Evolutionary conservation across 1,140 invertebrate species (phyloP), one percentile per base, ranked within the genome.

Genomic region (Pissodes strobi): DNA sequence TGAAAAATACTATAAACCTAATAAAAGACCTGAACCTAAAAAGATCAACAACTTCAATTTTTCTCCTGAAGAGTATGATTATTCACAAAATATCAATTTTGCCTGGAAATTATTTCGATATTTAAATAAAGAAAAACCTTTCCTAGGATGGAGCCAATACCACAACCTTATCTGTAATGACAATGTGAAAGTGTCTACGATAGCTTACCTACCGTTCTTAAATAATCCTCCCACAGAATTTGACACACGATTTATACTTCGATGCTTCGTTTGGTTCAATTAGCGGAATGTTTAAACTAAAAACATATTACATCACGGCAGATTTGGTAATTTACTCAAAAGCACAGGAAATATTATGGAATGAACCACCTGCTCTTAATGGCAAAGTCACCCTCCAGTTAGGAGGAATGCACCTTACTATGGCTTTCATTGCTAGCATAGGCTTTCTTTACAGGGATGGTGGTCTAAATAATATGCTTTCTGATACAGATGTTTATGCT

Each of bases 391-490:
- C 41, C 22, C 13, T 59, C 12, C 21, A 59, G 18, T 15, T 59
- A n/a, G 56, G 56, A 22, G 41, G 56, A 9, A 59, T 59, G 41
- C 56, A 59, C 25, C 15, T 59, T 9, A 48, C 27, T 23, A 46
- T 59, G 56, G 56, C 43, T 12, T 59, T 59, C 22, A 59, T 59
- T 59, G 39, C 56, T 15, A 48, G 21, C 18, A 45, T 59, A n/a
- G 41, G 41, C 17, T 39, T n/a, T n/a, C n/a, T n/a, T n/a, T n/a
- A n/a, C n/a, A n/a, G n/a, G n/a, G n/a, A n/a, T n/a, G n/a, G n/a
- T n/a, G n/a, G 30, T 6, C 30, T 34, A 34, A 8, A 8, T n/a
- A 34, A 6, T 8, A 8, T 34, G 30, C 30, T 34, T 34, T 8
- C 30, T 34, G 30, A 34, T 34, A 34, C n/a, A n/a, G n/a, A n/a